Conservation (phyloP, 2,888 invertebrate genomes). For the Scaptomyza reducta region DNA sequence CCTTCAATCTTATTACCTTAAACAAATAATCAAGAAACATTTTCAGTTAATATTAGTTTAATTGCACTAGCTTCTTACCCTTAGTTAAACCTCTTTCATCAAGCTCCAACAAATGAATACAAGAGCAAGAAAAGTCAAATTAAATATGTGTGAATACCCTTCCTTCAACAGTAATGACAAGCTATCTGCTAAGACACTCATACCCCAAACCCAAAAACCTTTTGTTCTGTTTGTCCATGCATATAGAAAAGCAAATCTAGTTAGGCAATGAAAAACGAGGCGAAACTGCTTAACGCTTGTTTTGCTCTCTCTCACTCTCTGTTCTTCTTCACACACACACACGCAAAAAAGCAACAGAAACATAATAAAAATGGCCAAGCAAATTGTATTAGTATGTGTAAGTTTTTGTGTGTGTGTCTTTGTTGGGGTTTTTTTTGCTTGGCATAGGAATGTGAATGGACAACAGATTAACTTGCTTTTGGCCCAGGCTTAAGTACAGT, state of each 20-base stretch:
- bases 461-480: slow-evolving; percentile 75
- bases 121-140: not conserved
- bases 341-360: slow-evolving; percentile 16
- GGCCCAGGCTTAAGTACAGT: slow-evolving; percentile 60
- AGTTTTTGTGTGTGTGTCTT: not conserved
- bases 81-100: not conserved
- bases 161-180: slow-evolving; percentile 7
- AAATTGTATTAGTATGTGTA: slow-evolving; percentile 52
- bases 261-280: slow-evolving; percentile 70
- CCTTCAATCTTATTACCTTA: not conserved
- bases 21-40: not conserved
- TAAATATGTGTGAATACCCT: not conserved
- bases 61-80: not conserved
- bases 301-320: slow-evolving; percentile 20
- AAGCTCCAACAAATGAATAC: too few relatives aligned
- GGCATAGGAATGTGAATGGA: not conserved
- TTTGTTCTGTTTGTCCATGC: slow-evolving; percentile 13
- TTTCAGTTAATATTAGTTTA: not conserved
- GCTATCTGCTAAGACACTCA: slow-evolving; percentile 8
- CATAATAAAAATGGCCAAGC: slow-evolving; percentile 51
- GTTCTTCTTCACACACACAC: too few relatives aligned
- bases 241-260: slow-evolving; percentile 63
- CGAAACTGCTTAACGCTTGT: slow-evolving; percentile 73
- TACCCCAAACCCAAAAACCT: slow-evolving; percentile 15
- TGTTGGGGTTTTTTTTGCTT: not conserved